Conservation (phyloP, 2,888 invertebrate species). For the Siphonodentalium dalli region DNA sequence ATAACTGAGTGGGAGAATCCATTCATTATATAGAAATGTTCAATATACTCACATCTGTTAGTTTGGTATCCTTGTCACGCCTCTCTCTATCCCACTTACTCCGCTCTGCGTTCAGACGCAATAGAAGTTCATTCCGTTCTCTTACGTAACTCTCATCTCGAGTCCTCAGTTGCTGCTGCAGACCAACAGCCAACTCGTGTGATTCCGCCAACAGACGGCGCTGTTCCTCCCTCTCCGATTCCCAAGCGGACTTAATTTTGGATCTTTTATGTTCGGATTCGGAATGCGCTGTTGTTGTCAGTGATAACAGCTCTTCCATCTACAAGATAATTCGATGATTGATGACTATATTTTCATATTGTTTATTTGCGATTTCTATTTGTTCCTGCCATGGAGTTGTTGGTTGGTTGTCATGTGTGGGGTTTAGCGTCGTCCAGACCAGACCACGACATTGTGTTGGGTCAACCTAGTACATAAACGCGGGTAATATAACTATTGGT, state of each 20-base stretch:
- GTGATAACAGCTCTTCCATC: slow-evolving; percentile 47
- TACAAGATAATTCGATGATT: slow-evolving; percentile 28
- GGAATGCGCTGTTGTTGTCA: slow-evolving; percentile 35
- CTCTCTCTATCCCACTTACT: slow-evolving; percentile 39
- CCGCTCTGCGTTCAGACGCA: slow-evolving; percentile 70
- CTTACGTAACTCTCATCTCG: slow-evolving; percentile 48
- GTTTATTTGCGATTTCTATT: too few relatives aligned
- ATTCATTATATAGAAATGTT: too few relatives aligned
- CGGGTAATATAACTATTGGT: too few relatives aligned
- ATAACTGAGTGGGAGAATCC: too few relatives aligned
- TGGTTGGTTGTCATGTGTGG: too few relatives aligned
- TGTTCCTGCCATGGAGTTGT: too few relatives aligned
- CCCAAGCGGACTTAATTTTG: slow-evolving; percentile 49
- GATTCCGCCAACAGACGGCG: slow-evolving; percentile 50
- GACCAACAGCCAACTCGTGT: slow-evolving; percentile 51
- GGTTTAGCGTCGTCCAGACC: too few relatives aligned
- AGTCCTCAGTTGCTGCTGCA: slow-evolving; percentile 53
- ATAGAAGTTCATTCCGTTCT: slow-evolving; percentile 74
- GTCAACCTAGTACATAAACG: too few relatives aligned
- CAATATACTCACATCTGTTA: slow-evolving; percentile 35
- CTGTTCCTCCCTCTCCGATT: slow-evolving; percentile 50
- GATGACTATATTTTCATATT: too few relatives aligned
- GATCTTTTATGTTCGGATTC: slow-evolving; percentile 40
- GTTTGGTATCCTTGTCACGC: slow-evolving; percentile 33
- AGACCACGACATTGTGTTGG: too few relatives aligned